Evolutionary conservation across 2,797 vertebrate species (phyloP), one percentile per base, ranked within the genome.

Genomic region (Melanotaenia nigrans): DNA sequence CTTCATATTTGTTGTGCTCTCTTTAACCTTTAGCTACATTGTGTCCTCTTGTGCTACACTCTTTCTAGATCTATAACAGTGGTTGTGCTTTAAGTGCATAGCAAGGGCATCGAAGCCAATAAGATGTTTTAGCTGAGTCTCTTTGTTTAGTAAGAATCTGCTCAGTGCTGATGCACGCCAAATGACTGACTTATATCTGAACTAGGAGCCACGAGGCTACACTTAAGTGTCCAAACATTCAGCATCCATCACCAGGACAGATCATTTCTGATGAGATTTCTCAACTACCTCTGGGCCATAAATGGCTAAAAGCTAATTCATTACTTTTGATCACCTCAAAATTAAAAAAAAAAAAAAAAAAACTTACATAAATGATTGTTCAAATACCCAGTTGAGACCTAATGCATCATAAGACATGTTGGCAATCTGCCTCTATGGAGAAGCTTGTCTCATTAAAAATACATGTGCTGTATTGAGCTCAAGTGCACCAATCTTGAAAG

Each of bases 391-490:
- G 71, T 77, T 70, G 77, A 85, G 79, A 68, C 74, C 69, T 79
- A 65, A 81, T 63, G 78, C 78, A 81, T 80, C 72, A 69, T 81
- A 78, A 71, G 74, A 71, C 71, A 42, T 62, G 73, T 77, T 51
- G 65, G 55, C 82, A 75, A 54, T 80, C 61, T 77, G 49, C 69
- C 54, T 81, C 75, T 61, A 73, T 88, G 82, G 73, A 49, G 71
- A 77, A 85, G 69, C 75, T 83, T 67, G 75, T 88, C 82, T 86
- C 83, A 87, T 92, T 87, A 89, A 89, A 91, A 84, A 89, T 83
- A 81, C 77, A 88, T 86, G 85, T 4, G 22, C 71, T 32, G 76
- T 81, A 75, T 82, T 75, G 79, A 88, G 71, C 74, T 86, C 53
- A 90, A 87, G 84, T 88, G 67, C 47, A 77, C 77, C 80, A 88